These are phyloP conservation scores for Notamacropus eugenii DNA, from an alignment of 2,797 vertebrate species.

Conservation along the genomic window DNA sequence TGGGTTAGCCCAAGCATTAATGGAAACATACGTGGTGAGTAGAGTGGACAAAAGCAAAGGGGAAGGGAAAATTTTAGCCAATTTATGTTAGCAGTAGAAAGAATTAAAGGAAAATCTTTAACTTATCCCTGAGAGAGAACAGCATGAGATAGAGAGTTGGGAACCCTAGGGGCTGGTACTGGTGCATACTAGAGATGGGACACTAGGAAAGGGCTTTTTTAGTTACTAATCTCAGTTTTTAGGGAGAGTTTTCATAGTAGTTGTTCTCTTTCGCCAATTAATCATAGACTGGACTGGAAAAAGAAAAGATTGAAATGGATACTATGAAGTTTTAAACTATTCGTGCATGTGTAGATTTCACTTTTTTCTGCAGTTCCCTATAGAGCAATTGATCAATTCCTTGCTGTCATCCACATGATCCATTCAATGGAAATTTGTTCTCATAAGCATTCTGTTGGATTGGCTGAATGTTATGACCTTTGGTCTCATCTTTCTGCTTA, in stretches of 20 bases:
- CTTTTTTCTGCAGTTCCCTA: neutral
- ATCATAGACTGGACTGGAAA: neutral
- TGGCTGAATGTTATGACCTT: neutral
- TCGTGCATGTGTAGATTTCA: neutral
- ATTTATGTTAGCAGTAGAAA: neutral
- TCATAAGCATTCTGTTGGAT: neutral
- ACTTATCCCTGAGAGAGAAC: neutral
- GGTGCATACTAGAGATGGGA: neutral
- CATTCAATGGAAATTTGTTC: neutral
- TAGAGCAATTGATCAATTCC: neutral
- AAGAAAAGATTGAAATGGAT: neutral
- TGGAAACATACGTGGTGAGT: neutral
- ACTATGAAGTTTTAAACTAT: neutral
- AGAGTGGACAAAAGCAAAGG: neutral
- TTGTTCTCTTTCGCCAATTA: neutral
- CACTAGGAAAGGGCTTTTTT: neutral
- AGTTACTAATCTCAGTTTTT: neutral
- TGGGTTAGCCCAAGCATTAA: neutral
- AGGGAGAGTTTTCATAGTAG: neutral
- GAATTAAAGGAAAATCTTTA: neutral
- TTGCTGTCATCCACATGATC: neutral
- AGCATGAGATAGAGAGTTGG: neutral
- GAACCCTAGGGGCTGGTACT: neutral
- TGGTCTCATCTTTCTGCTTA: neutral
- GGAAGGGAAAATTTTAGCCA: neutral